Evolutionary conservation across 2,888 invertebrate species (phyloP), one percentile per base, ranked within the genome.

Genomic region (Anodontia alba): DNA sequence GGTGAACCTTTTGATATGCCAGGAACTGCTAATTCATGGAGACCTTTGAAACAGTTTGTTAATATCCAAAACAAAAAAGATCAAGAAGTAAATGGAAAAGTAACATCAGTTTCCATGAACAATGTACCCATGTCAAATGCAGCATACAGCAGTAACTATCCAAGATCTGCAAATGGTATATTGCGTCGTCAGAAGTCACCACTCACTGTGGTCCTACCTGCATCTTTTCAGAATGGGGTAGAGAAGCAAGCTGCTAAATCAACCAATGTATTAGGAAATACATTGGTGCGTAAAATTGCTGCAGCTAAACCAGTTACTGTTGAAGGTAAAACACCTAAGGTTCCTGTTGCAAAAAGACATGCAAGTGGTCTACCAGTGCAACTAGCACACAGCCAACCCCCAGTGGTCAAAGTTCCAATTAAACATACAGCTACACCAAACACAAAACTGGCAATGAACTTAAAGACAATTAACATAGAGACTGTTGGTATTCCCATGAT

Each of bases 401-500:
- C 62, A 17, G 33, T 33, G 23, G 36, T 36, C 36, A 33, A 10
- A 36, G 69, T 15, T 23, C 42, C 69, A 42, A 20, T 20, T 20
- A 2, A 5, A 3, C 42, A 1, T 42, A 5, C 42, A 7, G 1
- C 1, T 8, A 12, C n/a, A 3, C 42, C 42, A 17, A 15, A 20
- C 7, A 3, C 42, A 20, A 69, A 69, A 23, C 7, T 26, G n/a
- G 42, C 42, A 10, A 23, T 46, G 43, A 69, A 69, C 29, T 20
- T 74, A 7, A 43, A 69, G n/a, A 78, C 84, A 12, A 87, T 87
- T 2, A 89, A 89, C 43, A 83, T 89, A 66, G 83, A 88, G 42
- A 80, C 88, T 36, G 86, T 87, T 43, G 90, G 89, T 12, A 78
- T 89, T 33, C 62, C 84, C 15, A 81, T 76, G 36, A 86, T 90